Conservation (phyloP, 1,140 invertebrate genomes). For the Plectrocnemia conspersa region DNA sequence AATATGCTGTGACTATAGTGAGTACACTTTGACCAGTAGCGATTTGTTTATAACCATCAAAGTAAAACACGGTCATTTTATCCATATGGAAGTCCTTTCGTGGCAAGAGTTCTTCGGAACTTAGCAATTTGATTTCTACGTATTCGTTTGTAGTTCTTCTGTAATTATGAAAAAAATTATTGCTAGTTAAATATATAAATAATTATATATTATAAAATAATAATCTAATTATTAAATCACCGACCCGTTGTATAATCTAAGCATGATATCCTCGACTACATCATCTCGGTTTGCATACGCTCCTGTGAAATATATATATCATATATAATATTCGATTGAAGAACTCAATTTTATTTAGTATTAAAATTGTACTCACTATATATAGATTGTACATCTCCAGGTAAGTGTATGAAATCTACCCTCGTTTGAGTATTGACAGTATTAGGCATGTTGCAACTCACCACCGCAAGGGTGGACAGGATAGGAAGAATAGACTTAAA, state of each 20-base stretch:
- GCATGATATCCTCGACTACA: not conserved
- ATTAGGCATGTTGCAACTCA: no score
- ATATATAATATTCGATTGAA: not conserved
- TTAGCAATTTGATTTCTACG: slow-evolving; percentile 43
- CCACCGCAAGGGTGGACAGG: no score
- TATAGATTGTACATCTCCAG: not conserved
- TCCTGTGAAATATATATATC: not conserved
- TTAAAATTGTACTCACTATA: not conserved
- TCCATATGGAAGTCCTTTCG: slow-evolving; percentile 49
- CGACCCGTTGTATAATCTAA: slow-evolving; percentile 1
- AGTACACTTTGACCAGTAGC: slow-evolving; percentile 53
- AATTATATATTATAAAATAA: not conserved
- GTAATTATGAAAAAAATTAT: slow-evolving; percentile 24
- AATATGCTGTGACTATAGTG: slow-evolving; percentile 37
- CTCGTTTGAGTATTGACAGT: no score
- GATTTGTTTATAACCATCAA: slow-evolving; percentile 56
- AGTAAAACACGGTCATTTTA: slow-evolving; percentile 53
- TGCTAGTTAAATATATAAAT: not conserved
- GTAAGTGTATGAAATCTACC: no score
- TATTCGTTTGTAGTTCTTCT: slow-evolving; percentile 44
- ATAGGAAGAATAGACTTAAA: no score
- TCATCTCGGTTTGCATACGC: not conserved
- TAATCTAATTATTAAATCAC: not conserved
- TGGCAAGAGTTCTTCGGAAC: slow-evolving; percentile 40
- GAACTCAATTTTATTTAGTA: not conserved